These are phyloP conservation scores for Iphiclides podalirius DNA, from an alignment of 2,888 invertebrate genomes.

Conservation along the genomic window DNA sequence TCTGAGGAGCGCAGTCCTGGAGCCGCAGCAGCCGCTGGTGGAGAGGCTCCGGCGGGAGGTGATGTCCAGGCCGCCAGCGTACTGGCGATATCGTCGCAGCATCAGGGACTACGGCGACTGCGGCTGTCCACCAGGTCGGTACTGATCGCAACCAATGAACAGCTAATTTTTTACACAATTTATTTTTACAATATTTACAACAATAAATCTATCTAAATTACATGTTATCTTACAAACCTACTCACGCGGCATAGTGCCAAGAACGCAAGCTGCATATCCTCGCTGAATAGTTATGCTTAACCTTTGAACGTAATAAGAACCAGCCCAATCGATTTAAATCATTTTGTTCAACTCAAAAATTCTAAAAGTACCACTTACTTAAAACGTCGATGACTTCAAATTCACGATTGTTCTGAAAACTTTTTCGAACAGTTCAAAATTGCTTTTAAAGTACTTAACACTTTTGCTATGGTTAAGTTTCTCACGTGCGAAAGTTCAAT, in stretches of 20 bases:
- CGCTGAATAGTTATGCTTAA: too few species aligned
- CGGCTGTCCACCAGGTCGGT: slow-evolving; percentile 85
- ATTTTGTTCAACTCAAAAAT: neutral
- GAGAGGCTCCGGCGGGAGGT: slow-evolving; percentile 79
- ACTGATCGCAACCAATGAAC: neutral
- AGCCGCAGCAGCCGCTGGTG: slow-evolving; percentile 75
- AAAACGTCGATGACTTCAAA: neutral
- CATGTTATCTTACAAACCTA: too few species aligned
- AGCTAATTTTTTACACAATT: too few species aligned
- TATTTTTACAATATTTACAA: too few species aligned
- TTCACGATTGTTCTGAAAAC: neutral
- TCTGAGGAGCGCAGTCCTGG: slow-evolving; percentile 73
- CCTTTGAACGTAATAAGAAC: too few species aligned
- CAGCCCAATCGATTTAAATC: neutral
- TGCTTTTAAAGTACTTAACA: neutral
- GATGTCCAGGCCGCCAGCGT: slow-evolving; percentile 53
- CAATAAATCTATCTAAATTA: too few species aligned
- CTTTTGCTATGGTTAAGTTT: neutral
- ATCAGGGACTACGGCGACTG: slow-evolving; percentile 83
- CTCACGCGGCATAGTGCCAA: too few species aligned
- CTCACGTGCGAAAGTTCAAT: neutral
- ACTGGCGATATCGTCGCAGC: slow-evolving; percentile 65
- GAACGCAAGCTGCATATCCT: too few species aligned
- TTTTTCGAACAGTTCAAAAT: neutral
- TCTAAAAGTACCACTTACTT: neutral